Evolutionary conservation across 2,888 invertebrate species (phyloP).

Genomic region (Zygaena filipendulae): DNA sequence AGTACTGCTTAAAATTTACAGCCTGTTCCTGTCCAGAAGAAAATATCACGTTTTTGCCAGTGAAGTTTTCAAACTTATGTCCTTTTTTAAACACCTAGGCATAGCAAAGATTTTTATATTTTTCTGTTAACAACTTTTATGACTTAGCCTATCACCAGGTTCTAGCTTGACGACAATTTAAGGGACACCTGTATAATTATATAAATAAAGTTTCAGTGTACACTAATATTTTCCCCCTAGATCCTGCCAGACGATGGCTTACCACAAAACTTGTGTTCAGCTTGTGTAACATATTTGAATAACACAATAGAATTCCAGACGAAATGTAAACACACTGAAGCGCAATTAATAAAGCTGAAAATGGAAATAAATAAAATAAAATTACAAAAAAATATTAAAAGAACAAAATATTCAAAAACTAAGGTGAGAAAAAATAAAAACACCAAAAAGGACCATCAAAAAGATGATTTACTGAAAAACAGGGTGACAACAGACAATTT

Average conservation of each 20-base stretch:
- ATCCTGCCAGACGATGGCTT: conserved; percentile 22
- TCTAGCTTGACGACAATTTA: too few relatives aligned
- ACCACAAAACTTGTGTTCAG: conserved; percentile 30
- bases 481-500: too few relatives aligned
- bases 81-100: too few relatives aligned
- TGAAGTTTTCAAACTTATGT: too few relatives aligned
- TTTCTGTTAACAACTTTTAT: too few relatives aligned
- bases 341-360: conserved; percentile 16
- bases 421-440: not conserved
- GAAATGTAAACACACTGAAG: conserved; percentile 25
- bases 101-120: too few relatives aligned
- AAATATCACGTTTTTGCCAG: too few relatives aligned
- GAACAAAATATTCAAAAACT: not conserved
- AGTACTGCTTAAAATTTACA: too few relatives aligned
- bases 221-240: conserved; percentile 3
- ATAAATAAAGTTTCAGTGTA: conserved; percentile 21
- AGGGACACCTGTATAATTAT: conserved; percentile 4
- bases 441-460: not conserved
- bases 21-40: too few relatives aligned
- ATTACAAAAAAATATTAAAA: not conserved
- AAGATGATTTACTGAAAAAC: not conserved
- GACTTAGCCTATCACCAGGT: too few relatives aligned
- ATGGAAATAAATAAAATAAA: conserved; percentile 1
- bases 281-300: conserved; percentile 22
- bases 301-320: conserved; percentile 26